Evolutionary conservation across 2,113 vertebrate genomes (phyloP).

Genomic region (Parotia lawesii): DNA sequence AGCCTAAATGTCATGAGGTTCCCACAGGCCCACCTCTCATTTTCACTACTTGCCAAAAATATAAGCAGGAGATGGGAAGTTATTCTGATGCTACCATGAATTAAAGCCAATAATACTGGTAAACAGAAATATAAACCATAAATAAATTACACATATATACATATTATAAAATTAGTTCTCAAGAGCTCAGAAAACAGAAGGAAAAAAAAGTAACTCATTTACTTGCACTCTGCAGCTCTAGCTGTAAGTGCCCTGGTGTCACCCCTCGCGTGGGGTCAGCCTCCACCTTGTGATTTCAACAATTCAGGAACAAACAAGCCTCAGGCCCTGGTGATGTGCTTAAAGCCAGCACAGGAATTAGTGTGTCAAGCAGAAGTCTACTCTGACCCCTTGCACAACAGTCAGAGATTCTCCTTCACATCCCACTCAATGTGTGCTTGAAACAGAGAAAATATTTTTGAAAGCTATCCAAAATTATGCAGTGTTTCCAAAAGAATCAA

Average conservation of each 20-base stretch:
- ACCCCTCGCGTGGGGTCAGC: neutral
- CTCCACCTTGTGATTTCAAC: neutral
- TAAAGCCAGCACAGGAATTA: neutral
- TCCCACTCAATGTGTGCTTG: neutral
- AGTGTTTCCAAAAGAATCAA: neutral
- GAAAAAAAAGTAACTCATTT: neutral
- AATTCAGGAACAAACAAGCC: neutral
- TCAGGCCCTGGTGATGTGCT: neutral
- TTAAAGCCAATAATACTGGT: neutral
- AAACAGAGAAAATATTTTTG: neutral
- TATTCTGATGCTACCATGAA: neutral
- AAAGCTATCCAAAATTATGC: neutral
- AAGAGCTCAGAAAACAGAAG: neutral
- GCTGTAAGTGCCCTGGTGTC: neutral
- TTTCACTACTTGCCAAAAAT: neutral
- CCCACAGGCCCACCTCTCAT: neutral
- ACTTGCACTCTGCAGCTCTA: neutral
- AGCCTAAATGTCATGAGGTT: neutral
- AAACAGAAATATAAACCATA: neutral
- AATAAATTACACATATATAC: neutral
- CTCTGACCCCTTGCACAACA: neutral
- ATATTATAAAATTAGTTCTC: neutral
- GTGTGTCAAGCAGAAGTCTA: neutral
- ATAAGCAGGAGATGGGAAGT: neutral
- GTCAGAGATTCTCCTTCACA: conserved; percentile 1